These are phyloP conservation scores for Megaceryle maxima DNA, from an alignment of 2,113 vertebrate species.

Conservation along the genomic window DNA sequence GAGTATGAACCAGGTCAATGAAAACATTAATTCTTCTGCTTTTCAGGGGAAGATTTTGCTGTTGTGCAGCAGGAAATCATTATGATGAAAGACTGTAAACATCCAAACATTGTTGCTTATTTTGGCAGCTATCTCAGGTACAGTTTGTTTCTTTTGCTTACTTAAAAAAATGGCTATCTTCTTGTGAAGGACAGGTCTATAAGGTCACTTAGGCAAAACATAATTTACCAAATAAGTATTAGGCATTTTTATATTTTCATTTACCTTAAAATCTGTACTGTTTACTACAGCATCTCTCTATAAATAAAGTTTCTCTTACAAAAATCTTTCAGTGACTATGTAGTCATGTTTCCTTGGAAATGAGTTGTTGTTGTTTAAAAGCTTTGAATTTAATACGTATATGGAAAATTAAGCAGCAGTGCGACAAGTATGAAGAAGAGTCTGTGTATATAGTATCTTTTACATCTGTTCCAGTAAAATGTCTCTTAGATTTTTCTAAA, in stretches of 20 bases:
- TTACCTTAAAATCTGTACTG: not conserved
- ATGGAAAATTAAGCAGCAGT: not conserved
- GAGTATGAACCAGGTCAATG: not conserved
- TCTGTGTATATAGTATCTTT: not conserved
- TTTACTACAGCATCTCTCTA: not conserved
- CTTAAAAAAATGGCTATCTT: not conserved
- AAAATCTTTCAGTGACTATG: not conserved
- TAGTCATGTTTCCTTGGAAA: not conserved
- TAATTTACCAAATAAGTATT: not conserved
- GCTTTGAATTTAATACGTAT: not conserved
- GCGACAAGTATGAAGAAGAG: not conserved
- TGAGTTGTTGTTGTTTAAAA: not conserved
- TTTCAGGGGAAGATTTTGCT: conserved; percentile 96
- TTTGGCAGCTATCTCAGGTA: conserved; percentile 99
- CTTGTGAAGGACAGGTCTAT: not conserved
- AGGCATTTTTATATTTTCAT: not conserved
- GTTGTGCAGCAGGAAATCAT: conserved; percentile 99
- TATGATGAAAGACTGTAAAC: conserved; percentile 99
- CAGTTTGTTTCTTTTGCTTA: conserved; percentile 50
- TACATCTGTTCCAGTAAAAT: not conserved
- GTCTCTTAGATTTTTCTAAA: not conserved
- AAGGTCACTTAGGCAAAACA: not conserved
- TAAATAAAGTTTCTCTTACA: not conserved
- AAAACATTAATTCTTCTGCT: conserved; percentile 57
- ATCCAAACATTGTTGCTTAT: conserved; percentile 98